A percentile compares a stretch with the other conserved stretches of the same genome.
Evolutionary conservation across 2,113 vertebrate genomes (phyloP).

Genomic region (Corvus cornix): DNA sequence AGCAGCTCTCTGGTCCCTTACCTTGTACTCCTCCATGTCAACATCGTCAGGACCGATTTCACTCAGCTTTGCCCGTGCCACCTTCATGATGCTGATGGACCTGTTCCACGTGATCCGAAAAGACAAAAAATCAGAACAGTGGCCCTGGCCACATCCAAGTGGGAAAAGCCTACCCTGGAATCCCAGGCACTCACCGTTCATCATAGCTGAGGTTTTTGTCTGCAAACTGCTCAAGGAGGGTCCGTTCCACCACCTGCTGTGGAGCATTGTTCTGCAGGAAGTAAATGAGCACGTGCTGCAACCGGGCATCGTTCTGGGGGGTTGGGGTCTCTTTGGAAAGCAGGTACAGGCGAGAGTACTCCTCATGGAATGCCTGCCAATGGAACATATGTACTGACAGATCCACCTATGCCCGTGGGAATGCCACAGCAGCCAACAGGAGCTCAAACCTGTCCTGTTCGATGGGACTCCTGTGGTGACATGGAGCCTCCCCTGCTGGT

Average conservation of each 20-base stretch:
- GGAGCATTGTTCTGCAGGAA: constrained; percentile 92
- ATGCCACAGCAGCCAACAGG: background rate
- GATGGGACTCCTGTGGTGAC: fast-evolving
- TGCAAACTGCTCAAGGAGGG: constrained; percentile 93
- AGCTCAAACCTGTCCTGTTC: background rate
- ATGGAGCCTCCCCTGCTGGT: background rate
- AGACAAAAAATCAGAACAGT: background rate
- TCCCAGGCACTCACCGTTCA: constrained; percentile 76
- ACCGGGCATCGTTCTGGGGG: constrained; percentile 83
- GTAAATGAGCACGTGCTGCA: constrained; percentile 93
- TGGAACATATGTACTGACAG: fast-evolving
- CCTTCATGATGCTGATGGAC: constrained; percentile 95
- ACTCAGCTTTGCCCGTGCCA: constrained; percentile 87
- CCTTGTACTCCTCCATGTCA: constrained; percentile 95
- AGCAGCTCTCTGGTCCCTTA: constrained; percentile 5
- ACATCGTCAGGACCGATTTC: constrained; percentile 93
- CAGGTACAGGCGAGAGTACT: constrained; percentile 78
- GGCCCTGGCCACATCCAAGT: fast-evolving
- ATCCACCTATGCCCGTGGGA: fast-evolving
- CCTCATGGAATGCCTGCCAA: background rate
- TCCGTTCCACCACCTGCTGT: constrained; percentile 88
- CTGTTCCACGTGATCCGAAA: constrained; percentile 52
- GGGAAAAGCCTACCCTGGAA: background rate
- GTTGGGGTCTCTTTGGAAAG: constrained; percentile 85
- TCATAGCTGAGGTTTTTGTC: constrained; percentile 96